A percentile compares a stretch with the other conserved stretches of the same genome.
These are phyloP conservation scores for Plutomurus gul DNA, from an alignment of 1,140 invertebrate species.

Conservation along the genomic window DNA sequence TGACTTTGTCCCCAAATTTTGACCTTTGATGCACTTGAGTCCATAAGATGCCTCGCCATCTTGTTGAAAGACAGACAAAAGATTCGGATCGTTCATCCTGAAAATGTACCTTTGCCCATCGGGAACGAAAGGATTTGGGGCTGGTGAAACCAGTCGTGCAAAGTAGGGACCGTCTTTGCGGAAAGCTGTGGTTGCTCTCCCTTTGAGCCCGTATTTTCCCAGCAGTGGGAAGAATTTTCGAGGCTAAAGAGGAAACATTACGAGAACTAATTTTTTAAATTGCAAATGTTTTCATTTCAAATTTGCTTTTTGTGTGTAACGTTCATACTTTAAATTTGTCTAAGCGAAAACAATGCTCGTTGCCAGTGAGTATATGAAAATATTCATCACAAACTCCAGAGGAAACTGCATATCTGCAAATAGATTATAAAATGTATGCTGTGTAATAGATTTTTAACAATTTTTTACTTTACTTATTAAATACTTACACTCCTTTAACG, in stretches of 20 bases:
- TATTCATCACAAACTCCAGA: conserved; percentile 18
- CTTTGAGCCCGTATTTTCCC: neutral
- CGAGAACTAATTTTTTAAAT: neutral
- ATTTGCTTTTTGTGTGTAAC: neutral
- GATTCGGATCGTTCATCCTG: neutral
- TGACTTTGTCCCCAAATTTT: neutral
- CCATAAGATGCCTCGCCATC: neutral
- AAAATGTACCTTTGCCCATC: neutral
- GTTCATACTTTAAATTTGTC: neutral
- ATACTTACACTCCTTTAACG: conserved; percentile 37
- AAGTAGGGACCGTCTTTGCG: conserved; percentile 15
- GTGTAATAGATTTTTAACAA: neutral
- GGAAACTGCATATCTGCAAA: neutral
- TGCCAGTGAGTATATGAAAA: conserved; percentile 35
- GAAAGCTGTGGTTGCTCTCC: conserved; percentile 20
- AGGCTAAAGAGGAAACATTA: too few relatives aligned
- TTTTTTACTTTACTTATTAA: neutral
- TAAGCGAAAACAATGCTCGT: conserved; percentile 35
- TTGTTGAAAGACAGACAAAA: neutral
- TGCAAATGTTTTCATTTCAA: neutral
- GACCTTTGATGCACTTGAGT: neutral
- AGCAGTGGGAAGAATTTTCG: neutral
- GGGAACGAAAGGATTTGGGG: neutral
- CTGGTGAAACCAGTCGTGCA: conserved; percentile 11
- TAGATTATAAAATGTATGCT: neutral